Conservation (phyloP, 2,888 invertebrate species). For the Panorpa germanica region DNA sequence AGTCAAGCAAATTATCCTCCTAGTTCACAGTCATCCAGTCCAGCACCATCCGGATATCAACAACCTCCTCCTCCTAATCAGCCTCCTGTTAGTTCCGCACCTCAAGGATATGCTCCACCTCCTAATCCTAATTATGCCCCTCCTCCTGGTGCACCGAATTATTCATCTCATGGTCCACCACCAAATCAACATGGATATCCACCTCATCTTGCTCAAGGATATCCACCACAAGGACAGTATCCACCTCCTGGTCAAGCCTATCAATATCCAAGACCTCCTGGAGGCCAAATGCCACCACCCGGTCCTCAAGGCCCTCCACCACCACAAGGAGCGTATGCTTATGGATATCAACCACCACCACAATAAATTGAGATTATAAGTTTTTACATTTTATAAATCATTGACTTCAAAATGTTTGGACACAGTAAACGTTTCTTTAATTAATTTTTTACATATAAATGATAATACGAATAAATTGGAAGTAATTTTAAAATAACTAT, state of each 20-base stretch:
- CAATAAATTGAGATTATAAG: too few relatives aligned
- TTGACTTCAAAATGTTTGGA: too few relatives aligned
- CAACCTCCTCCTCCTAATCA: conserved; percentile 10
- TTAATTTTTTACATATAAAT: too few relatives aligned
- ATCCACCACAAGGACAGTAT: conserved; percentile 25
- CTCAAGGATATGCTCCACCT: conserved; percentile 18
- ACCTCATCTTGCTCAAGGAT: conserved; percentile 35
- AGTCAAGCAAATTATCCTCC: conserved; percentile 36
- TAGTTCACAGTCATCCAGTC: conserved; percentile 31
- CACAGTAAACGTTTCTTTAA: too few relatives aligned
- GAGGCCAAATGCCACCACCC: conserved; percentile 33
- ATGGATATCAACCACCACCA: conserved; percentile 58
- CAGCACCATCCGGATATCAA: conserved; percentile 17
- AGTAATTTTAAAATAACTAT: too few relatives aligned
- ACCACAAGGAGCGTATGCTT: conserved; percentile 56
- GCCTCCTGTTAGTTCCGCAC: conserved; percentile 17
- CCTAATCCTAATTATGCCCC: conserved; percentile 11
- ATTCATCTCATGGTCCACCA: conserved; percentile 17
- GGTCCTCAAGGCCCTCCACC: conserved; percentile 47
- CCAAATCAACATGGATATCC: conserved; percentile 26
- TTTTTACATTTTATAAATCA: too few relatives aligned
- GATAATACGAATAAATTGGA: too few relatives aligned
- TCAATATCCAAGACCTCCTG: conserved; percentile 42
- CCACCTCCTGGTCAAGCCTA: conserved; percentile 31
- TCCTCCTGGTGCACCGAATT: conserved; percentile 17